Evolutionary conservation across 1,140 invertebrate genomes (phyloP).

Genomic region (Drosophila watanabei): DNA sequence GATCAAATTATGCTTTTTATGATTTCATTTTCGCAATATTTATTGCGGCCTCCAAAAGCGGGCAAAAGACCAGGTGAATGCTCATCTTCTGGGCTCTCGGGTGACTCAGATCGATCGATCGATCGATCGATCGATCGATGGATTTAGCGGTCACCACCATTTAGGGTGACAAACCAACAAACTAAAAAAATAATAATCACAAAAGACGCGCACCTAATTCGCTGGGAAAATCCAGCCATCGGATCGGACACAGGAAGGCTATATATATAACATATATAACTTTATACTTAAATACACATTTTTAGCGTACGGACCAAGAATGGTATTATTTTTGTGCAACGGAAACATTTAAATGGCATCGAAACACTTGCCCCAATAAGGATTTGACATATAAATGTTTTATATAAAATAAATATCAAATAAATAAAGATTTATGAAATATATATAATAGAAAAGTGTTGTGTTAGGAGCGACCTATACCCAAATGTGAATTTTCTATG

Average conservation of each 20-base stretch:
- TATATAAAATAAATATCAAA: not conserved
- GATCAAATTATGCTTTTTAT: conserved; percentile 65
- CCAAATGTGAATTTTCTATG: no score
- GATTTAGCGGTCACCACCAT: conserved; percentile 46
- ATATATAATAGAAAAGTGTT: not conserved
- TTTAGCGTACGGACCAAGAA: not conserved
- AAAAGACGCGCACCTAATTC: not conserved
- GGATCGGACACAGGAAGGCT: conserved; percentile 6
- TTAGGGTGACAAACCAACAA: conserved; percentile 39
- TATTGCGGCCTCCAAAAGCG: conserved; percentile 54
- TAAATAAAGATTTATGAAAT: not conserved
- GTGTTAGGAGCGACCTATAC: no score
- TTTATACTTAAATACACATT: no score
- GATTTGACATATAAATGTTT: not conserved
- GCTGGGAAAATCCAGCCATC: conserved; percentile 25
- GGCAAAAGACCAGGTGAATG: conserved; percentile 49
- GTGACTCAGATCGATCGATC: conserved; percentile 63
- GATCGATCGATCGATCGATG: conserved; percentile 10
- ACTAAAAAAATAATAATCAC: not conserved
- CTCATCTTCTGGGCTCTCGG: conserved; percentile 1
- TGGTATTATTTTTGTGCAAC: not conserved
- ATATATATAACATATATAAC: no score
- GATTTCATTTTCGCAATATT: conserved; percentile 52
- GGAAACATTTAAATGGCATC: not conserved
- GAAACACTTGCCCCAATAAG: not conserved